phyloP scores from a whole-genome alignment of 2,113 vertebrate species.

The Grallaria varia region DNA sequence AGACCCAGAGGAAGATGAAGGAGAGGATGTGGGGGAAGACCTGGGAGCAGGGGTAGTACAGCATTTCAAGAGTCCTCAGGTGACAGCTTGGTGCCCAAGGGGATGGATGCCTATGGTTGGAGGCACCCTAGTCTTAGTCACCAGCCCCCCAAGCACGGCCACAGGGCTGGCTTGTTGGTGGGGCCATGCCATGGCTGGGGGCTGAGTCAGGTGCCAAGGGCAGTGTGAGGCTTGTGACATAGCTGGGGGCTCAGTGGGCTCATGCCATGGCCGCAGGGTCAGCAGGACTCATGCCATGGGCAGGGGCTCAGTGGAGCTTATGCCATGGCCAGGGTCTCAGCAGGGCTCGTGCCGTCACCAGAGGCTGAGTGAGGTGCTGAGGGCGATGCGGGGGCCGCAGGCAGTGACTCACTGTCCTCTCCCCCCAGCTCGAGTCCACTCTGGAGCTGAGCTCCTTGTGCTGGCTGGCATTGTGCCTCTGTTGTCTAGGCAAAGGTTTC shows the following conservation, averaged over 20 bases:
- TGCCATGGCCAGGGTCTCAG: not conserved
- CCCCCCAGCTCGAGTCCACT: fast-evolving
- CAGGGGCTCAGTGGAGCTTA: too few relatives aligned
- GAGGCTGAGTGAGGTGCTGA: fast-evolving
- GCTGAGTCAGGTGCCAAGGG: fast-evolving
- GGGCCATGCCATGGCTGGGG: not conserved
- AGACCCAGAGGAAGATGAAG: not conserved
- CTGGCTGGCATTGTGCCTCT: slow-evolving; percentile 8
- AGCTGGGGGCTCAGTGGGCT: not conserved
- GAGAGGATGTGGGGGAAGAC: not conserved
- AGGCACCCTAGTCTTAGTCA: fast-evolving
- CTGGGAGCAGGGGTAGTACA: not conserved
- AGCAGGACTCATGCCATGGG: too few relatives aligned
- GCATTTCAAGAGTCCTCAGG: not conserved
- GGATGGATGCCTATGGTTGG: fast-evolving
- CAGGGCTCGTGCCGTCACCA: fast-evolving
- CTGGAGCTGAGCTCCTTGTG: not conserved
- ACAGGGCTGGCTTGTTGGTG: fast-evolving
- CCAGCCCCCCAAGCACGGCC: not conserved
- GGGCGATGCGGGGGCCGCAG: fast-evolving
- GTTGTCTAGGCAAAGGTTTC: slow-evolving; percentile 65
- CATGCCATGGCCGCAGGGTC: not conserved
- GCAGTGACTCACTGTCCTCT: not conserved
- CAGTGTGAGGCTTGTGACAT: fast-evolving
- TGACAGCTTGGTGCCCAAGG: not conserved